Conservation (phyloP, 2,113 vertebrate species). For the Elaphurus davidianus region DNA sequence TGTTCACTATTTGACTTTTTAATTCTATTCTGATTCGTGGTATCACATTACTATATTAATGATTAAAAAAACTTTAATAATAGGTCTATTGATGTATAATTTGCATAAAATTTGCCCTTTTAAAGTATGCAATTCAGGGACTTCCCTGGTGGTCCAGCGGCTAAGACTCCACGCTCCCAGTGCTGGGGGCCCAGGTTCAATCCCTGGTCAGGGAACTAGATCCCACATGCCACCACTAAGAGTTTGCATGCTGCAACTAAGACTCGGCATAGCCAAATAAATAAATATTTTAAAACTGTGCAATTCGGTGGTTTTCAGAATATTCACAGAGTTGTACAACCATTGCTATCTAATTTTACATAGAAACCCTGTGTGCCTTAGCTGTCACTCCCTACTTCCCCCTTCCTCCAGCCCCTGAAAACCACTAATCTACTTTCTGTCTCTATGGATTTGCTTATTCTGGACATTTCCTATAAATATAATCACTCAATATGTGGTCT, state of each 20-base stretch:
- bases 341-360: background rate
- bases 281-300: background rate
- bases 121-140: background rate
- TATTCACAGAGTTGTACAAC: background rate
- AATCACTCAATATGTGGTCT: background rate
- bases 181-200: background rate
- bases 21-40: background rate
- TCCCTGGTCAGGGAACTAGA: background rate
- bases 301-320: background rate
- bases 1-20: background rate
- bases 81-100: background rate
- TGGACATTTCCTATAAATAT: background rate
- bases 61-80: background rate
- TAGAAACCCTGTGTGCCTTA: background rate
- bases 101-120: background rate
- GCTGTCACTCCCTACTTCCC: background rate
- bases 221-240: background rate
- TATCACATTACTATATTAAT: background rate
- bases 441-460: background rate
- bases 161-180: background rate
- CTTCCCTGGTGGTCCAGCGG: background rate
- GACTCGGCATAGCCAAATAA: background rate
- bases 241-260: background rate
- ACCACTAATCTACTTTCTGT: background rate
- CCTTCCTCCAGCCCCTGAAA: background rate